Conservation (phyloP, 2,888 invertebrate species). For the Eudemis profundana region DNA sequence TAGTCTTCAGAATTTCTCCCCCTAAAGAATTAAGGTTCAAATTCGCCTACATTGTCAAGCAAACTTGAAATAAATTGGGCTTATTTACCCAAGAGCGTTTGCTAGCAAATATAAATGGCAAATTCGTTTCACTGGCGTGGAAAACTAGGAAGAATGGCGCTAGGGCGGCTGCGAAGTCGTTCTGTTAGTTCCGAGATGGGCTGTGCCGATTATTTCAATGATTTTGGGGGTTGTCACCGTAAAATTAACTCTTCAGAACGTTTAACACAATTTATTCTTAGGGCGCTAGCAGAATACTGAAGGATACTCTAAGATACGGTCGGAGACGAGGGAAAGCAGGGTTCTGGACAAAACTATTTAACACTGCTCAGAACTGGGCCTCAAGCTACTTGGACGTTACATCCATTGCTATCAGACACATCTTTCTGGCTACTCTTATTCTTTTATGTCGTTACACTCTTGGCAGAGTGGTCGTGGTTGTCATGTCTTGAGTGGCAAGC, state of each 20-base stretch:
- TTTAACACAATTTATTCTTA: slow-evolving; percentile 5
- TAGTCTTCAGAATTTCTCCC: background rate
- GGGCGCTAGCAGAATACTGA: no score
- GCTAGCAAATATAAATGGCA: slow-evolving; percentile 3
- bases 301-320: no score
- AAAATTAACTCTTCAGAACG: slow-evolving; percentile 7
- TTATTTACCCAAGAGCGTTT: slow-evolving; percentile 12
- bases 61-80: background rate
- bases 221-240: background rate
- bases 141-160: slow-evolving; percentile 6
- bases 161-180: background rate
- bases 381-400: no score
- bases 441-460: no score
- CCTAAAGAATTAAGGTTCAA: background rate
- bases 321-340: no score
- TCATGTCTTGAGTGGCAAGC: no score
- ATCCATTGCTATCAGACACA: no score
- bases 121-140: background rate
- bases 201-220: background rate
- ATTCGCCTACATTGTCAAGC: background rate
- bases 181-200: slow-evolving; percentile 1
- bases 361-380: no score
- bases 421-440: no score
- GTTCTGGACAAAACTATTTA: no score
- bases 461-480: no score